phyloP scores from a whole-genome alignment of 2,113 vertebrate species.

The Notothenia rossii region DNA sequence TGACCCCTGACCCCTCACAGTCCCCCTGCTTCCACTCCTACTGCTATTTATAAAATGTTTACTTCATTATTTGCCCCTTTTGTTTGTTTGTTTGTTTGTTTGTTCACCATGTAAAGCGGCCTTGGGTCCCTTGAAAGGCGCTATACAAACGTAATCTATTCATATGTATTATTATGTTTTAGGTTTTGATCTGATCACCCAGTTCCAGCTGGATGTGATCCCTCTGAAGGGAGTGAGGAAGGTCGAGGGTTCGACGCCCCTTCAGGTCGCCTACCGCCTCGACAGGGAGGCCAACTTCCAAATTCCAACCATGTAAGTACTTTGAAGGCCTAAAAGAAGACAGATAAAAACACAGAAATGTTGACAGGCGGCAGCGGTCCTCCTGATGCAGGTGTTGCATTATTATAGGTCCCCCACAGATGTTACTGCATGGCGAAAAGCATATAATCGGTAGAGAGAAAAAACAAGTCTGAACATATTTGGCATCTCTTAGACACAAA shows the following conservation, averaged over 20 bases:
- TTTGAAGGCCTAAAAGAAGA: slow-evolving; percentile 46
- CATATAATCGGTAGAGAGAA: slow-evolving; percentile 67
- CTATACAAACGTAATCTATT: too few relatives aligned
- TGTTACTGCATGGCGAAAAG: slow-evolving; percentile 60
- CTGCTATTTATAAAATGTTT: too few relatives aligned
- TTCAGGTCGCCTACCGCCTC: slow-evolving; percentile 87
- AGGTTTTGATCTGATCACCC: slow-evolving; percentile 88
- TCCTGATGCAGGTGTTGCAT: slow-evolving; percentile 77
- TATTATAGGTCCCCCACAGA: slow-evolving; percentile 81
- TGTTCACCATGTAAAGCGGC: too few relatives aligned
- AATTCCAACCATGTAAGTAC: slow-evolving; percentile 86
- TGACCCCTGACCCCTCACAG: too few relatives aligned
- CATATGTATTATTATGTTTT: background rate
- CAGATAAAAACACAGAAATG: slow-evolving; percentile 31
- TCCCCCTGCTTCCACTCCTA: too few relatives aligned
- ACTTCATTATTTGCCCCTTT: too few relatives aligned
- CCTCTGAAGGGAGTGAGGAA: slow-evolving; percentile 85
- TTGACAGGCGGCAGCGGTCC: slow-evolving; percentile 2
- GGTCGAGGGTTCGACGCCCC: slow-evolving; percentile 85
- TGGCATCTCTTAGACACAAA: slow-evolving; percentile 33
- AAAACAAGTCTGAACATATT: slow-evolving; percentile 76
- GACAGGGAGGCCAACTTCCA: slow-evolving; percentile 88
- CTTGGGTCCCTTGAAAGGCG: too few relatives aligned
- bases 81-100: too few relatives aligned
- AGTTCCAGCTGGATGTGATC: slow-evolving; percentile 87